Evolutionary conservation across 2,888 invertebrate species (phyloP), one percentile per base, ranked within the genome.

Genomic region (Loripinus fragilis): DNA sequence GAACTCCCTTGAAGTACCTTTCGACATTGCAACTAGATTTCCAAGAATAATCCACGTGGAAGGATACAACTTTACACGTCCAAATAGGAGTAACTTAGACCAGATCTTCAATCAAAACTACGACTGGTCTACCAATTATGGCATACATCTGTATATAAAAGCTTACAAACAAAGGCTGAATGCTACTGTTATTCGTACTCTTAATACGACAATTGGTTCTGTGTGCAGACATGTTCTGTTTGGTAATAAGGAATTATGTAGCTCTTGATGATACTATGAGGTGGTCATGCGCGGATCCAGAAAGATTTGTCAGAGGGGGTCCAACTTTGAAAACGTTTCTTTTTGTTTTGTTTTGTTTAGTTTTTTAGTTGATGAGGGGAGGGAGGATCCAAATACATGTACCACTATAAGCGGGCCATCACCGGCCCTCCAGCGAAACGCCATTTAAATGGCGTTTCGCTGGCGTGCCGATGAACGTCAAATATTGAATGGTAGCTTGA

Each of bases 171-270:
- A n/a, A n/a, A 7, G n/a, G 8, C n/a, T 50, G 12, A 20, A 50
- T n/a, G 50, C 12, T 20, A 50, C 7, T 7, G n/a, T n/a, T 12
- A 50, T 50, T 12, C 17, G 50, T 7, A 12, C n/a, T 12, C 23
- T 50, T 7, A 50, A 50, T 50, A 50, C 23, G n/a, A 50, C 50
- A n/a, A 12, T 50, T 7, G 50, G 50, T 7, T 20, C 17, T 50
- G 50, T 50, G 12, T 12, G 17, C n/a, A 12, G 50, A 20, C 50
- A 50, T 50, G 23, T 50, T 50, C n/a, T 50, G n/a, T 50, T 12
- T 50, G 50, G 50, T 7, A 50, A 50, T n/a, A 50, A 50, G 23
- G 50, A 50, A 50, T 50, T 50, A 20, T 50, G 50, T 50, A 42
- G 10, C 10, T 15, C 8, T 42, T 12, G 42, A 12, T 42, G 15